A percentile compares a stretch with the other conserved stretches of the same genome.
Evolutionary conservation across 1,140 invertebrate species (phyloP).

Genomic region (Campodea augens): DNA sequence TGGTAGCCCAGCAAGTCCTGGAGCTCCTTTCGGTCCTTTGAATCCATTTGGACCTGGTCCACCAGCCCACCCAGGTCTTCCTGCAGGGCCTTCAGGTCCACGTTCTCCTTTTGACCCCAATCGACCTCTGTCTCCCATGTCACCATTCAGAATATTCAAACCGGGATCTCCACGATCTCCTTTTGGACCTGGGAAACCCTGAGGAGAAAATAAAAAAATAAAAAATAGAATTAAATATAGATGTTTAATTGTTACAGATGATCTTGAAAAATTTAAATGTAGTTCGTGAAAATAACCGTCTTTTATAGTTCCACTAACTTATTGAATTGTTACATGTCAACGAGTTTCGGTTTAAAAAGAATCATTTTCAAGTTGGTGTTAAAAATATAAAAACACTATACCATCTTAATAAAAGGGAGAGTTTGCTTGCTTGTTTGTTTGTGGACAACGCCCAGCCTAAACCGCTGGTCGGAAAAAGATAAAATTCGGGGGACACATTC

Average conservation of each 20-base stretch:
- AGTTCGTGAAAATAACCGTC: not conserved
- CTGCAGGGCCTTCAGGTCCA: constrained; percentile 18
- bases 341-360: no score
- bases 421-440: no score
- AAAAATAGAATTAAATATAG: not conserved
- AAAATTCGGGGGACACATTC: no score
- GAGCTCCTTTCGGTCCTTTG: constrained; percentile 18
- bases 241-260: not conserved
- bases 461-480: no score
- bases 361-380: no score
- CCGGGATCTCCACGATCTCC: constrained; percentile 20
- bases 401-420: no score
- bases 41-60: constrained; percentile 15
- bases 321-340: not conserved
- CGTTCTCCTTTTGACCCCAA: constrained; percentile 17
- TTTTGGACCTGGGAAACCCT: constrained; percentile 17
- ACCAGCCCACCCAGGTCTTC: constrained; percentile 14
- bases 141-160: constrained; percentile 15
- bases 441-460: no score
- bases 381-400: not conserved
- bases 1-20: constrained; percentile 16
- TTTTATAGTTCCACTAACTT: not conserved
- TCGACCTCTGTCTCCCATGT: constrained; percentile 13
- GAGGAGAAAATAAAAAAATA: not conserved
- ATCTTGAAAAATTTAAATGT: not conserved